Conservation (phyloP, 2,888 invertebrate species). For the Microdon myrmicae region DNA sequence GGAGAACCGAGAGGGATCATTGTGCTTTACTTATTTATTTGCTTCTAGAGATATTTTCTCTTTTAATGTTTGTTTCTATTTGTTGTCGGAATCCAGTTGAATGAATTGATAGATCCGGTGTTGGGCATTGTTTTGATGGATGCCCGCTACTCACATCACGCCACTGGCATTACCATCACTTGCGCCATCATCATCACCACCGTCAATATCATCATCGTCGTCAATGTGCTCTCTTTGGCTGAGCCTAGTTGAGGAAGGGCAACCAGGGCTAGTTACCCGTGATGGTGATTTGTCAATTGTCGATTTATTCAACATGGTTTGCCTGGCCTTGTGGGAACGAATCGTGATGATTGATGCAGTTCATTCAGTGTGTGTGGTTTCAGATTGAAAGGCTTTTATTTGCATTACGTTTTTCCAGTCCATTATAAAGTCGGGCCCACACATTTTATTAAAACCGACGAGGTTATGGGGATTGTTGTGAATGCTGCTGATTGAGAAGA, state of each 20-base stretch:
- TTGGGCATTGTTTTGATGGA: conserved; percentile 46
- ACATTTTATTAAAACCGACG: too few relatives aligned
- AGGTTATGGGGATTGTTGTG: too few relatives aligned
- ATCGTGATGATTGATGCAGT: conserved; percentile 52
- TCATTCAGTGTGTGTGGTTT: conserved; percentile 49
- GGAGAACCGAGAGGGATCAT: conserved; percentile 5
- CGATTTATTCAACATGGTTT: conserved; percentile 51
- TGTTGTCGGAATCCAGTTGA: conserved; percentile 35
- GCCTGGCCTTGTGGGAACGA: conserved; percentile 44
- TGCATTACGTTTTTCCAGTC: conserved; percentile 2
- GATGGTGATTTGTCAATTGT: conserved; percentile 52
- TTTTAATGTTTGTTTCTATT: conserved; percentile 17
- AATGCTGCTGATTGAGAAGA: too few relatives aligned
- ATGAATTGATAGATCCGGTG: conserved; percentile 52
- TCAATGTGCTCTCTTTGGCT: conserved; percentile 41
- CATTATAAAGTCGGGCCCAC: too few relatives aligned
- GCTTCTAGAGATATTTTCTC: conserved; percentile 14
- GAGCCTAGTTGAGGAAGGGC: conserved; percentile 41
- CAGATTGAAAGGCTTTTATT: conserved; percentile 37
- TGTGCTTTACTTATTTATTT: conserved; percentile 48
- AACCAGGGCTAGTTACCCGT: conserved; percentile 44
- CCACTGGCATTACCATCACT: too few relatives aligned
- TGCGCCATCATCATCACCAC: conserved; percentile 3
- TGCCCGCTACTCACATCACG: conserved; percentile 38
- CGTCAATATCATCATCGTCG: conserved; percentile 27